Conservation (phyloP, 2,113 vertebrate species). For the Coregonus clupeaformis region DNA sequence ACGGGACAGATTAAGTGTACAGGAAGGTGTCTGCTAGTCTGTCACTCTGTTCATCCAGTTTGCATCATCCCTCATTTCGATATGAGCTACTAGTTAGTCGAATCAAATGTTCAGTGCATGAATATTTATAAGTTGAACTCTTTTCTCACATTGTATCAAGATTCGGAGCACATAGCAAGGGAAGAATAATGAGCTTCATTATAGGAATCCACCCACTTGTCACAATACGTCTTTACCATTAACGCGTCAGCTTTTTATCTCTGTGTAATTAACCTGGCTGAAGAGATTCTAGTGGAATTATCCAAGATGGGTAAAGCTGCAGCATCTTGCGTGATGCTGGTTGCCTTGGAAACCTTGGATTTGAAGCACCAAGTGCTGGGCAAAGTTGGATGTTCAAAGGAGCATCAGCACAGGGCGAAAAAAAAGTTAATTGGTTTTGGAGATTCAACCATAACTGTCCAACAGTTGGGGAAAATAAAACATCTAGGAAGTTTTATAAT, state of each 20-base stretch:
- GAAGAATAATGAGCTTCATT: constrained; percentile 63
- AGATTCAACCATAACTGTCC: constrained; percentile 64
- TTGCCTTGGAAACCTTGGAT: constrained; percentile 69
- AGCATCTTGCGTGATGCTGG: constrained; percentile 38
- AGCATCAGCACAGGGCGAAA: constrained; percentile 37
- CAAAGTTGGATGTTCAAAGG: constrained; percentile 51
- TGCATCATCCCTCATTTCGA: constrained; percentile 46
- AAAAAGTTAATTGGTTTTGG: constrained; percentile 63
- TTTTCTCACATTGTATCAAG: constrained; percentile 35
- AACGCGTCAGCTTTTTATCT: constrained; percentile 41
- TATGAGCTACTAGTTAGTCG: not conserved
- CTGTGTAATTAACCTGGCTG: constrained; percentile 63
- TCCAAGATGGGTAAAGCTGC: constrained; percentile 48
- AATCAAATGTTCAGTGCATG: constrained; percentile 29
- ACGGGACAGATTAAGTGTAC: constrained; percentile 5
- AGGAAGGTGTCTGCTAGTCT: constrained; percentile 21
- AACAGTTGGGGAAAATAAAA: constrained; percentile 45
- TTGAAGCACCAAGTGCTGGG: constrained; percentile 34
- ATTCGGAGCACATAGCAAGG: constrained; percentile 23
- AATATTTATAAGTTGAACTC: constrained; percentile 51
- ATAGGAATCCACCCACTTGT: constrained; percentile 35
- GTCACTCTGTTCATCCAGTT: constrained; percentile 42
- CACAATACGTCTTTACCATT: constrained; percentile 25
- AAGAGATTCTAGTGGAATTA: constrained; percentile 42
- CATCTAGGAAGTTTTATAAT: constrained; percentile 55